These are phyloP conservation scores for Arbacia lixula DNA, from an alignment of 53 echinoderm and acorn worm genomes.

Conservation along the genomic window DNA sequence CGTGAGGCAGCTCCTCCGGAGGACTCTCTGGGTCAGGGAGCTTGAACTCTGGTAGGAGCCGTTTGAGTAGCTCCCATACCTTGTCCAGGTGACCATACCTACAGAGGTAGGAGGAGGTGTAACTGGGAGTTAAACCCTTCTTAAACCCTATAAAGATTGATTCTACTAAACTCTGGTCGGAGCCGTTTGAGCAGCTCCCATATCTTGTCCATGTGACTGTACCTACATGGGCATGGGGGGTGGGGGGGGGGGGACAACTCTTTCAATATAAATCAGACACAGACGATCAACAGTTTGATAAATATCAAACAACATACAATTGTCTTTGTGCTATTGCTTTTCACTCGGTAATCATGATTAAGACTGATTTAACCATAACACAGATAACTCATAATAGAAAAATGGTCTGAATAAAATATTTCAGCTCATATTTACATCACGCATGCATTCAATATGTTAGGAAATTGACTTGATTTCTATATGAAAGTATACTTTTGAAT, in stretches of 20 bases:
- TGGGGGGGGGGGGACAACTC: neutral
- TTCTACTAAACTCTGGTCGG: constrained; percentile 93
- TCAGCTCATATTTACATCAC: too few relatives aligned
- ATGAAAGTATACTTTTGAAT: too few relatives aligned
- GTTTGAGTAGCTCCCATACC: constrained; percentile 87
- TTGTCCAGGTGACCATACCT: constrained; percentile 95
- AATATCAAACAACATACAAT: neutral
- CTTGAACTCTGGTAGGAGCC: constrained; percentile 90
- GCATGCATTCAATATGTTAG: too few relatives aligned
- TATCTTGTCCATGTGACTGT: constrained; percentile 90
- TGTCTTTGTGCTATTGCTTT: too few relatives aligned
- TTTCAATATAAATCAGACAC: neutral
- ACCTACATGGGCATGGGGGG: constrained; percentile 66
- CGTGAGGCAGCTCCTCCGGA: constrained; percentile 20
- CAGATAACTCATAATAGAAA: too few relatives aligned
- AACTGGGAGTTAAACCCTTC: too few relatives aligned
- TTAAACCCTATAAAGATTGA: too few relatives aligned
- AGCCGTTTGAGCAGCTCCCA: constrained; percentile 85
- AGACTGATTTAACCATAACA: too few relatives aligned
- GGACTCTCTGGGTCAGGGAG: constrained; percentile 73
- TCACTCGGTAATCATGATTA: too few relatives aligned
- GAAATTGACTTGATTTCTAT: too few relatives aligned
- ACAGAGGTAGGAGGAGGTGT: neutral
- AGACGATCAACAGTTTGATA: neutral
- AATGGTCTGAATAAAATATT: too few relatives aligned